phyloP scores from a whole-genome alignment of 2,888 invertebrate species.

The Melinaea menophilus region DNA sequence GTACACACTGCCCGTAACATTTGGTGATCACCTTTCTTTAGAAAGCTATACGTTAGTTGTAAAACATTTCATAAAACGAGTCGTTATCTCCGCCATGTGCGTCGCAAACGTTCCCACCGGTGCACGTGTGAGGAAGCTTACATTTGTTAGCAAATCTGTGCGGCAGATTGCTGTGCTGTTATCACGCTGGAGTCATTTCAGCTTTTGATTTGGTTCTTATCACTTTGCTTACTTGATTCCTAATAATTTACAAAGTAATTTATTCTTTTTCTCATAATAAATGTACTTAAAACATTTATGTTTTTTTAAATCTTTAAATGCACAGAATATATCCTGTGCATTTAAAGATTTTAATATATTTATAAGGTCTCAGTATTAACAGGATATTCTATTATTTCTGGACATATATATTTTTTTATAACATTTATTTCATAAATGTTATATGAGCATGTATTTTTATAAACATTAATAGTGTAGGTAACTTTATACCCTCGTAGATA shows the following conservation, averaged over 20 bases:
- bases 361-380: no score
- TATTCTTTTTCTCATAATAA: no score
- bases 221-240: no score
- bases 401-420: no score
- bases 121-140: conserved; percentile 65
- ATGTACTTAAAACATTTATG: no score
- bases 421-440: not conserved
- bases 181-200: conserved; percentile 39
- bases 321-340: no score
- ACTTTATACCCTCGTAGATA: conserved; percentile 25
- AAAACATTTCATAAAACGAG: conserved; percentile 69
- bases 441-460: not conserved
- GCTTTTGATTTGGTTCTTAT: no score
- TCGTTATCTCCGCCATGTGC: conserved; percentile 62
- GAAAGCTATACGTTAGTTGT: conserved; percentile 63
- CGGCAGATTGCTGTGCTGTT: conserved; percentile 58
- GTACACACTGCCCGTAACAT: conserved; percentile 47
- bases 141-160: conserved; percentile 65
- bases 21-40: conserved; percentile 68
- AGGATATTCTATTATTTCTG: no score
- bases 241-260: no score
- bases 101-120: conserved; percentile 46
- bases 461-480: not conserved
- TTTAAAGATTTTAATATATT: no score
- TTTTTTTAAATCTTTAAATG: no score